Conservation (phyloP, 2,797 vertebrate species). For the Gymnopithys bicolor region DNA sequence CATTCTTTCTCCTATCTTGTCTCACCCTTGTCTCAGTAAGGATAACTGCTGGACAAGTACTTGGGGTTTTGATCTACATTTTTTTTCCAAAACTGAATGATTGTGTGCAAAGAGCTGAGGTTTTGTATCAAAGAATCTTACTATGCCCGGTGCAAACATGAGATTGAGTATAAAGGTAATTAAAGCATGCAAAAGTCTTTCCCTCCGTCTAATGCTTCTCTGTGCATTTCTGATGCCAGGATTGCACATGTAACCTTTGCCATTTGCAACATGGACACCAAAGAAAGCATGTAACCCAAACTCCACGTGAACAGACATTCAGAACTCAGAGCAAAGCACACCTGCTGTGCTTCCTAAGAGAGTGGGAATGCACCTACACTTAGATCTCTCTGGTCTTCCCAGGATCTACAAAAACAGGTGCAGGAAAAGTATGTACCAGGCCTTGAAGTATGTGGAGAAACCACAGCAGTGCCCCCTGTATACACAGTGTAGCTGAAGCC, state of each 20-base stretch:
- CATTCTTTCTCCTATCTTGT: background rate
- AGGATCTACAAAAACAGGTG: background rate
- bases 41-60: background rate
- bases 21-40: background rate
- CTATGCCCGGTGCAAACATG: background rate
- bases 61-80: background rate
- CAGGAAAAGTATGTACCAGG: background rate
- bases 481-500: background rate
- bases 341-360: background rate
- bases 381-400: background rate
- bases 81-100: background rate
- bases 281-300: background rate
- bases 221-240: background rate
- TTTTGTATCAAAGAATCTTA: background rate
- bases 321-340: background rate
- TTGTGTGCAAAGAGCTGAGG: background rate
- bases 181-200: background rate
- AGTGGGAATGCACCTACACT: background rate
- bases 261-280: rapidly evolving
- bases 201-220: background rate
- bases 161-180: background rate
- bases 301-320: background rate
- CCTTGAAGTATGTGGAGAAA: background rate
- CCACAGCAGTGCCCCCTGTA: background rate
- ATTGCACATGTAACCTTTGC: background rate